Evolutionary conservation across 2,888 invertebrate genomes (phyloP).

Genomic region (Drosophila nr. medialis): DNA sequence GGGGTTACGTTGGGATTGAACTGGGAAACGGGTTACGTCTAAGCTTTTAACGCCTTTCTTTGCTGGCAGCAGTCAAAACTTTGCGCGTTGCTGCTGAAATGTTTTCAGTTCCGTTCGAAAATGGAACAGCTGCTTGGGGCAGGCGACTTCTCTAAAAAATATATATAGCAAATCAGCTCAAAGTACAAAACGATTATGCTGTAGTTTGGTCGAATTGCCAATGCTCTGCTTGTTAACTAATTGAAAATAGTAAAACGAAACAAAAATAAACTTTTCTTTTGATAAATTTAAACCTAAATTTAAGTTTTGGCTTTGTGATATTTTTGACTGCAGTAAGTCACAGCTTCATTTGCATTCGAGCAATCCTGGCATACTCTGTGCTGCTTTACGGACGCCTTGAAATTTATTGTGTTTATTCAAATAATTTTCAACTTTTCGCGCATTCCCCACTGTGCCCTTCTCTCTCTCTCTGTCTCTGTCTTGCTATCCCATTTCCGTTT

Average conservation of each 20-base stretch:
- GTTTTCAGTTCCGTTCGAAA: slow-evolving; percentile 31
- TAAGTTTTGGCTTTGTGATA: neutral
- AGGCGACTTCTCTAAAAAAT: neutral
- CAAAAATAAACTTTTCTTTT: neutral
- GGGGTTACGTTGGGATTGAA: slow-evolving; percentile 29
- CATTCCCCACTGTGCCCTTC: neutral
- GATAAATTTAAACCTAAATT: neutral
- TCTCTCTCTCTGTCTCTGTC: neutral
- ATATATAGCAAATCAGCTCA: slow-evolving; percentile 18
- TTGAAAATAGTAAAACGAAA: neutral
- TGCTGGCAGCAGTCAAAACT: slow-evolving; percentile 44
- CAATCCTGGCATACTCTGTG: neutral
- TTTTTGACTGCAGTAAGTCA: neutral
- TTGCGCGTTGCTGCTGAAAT: slow-evolving; percentile 39
- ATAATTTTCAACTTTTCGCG: slow-evolving; percentile 35
- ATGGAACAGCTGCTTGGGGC: slow-evolving; percentile 52
- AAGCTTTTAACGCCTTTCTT: slow-evolving; percentile 43
- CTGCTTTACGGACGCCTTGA: slow-evolving; percentile 10
- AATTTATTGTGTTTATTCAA: slow-evolving; percentile 16
- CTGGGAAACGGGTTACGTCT: slow-evolving; percentile 24
- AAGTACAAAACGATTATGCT: neutral
- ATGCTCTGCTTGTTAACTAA: slow-evolving; percentile 8
- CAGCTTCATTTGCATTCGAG: neutral
- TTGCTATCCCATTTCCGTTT: neutral
- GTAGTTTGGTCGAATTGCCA: neutral